Conservation (phyloP, 2,797 vertebrate species). For the Danio albolineatus region DNA sequence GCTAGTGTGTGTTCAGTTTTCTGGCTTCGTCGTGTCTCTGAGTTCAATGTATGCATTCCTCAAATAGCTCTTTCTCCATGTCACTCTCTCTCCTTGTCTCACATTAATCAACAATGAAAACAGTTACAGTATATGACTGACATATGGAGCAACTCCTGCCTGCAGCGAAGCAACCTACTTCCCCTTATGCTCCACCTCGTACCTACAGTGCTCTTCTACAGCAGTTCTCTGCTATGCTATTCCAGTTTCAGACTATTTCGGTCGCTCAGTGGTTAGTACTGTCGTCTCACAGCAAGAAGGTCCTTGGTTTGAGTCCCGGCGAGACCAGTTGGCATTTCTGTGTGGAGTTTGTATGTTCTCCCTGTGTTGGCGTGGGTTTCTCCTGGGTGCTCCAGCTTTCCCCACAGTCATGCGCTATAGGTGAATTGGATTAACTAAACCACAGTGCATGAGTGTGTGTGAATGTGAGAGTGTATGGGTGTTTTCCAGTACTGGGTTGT, state of each 20-base stretch:
- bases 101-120: constrained; percentile 3
- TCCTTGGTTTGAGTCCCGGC: too few relatives aligned
- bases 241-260: background rate
- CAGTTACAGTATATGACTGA: background rate
- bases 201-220: background rate
- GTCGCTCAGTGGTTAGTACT: too few relatives aligned
- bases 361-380: too few relatives aligned
- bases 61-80: constrained; percentile 39
- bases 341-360: too few relatives aligned
- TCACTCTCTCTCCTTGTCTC: constrained; percentile 24
- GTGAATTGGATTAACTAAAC: too few relatives aligned
- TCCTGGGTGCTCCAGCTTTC: too few relatives aligned
- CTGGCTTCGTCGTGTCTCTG: constrained; percentile 4
- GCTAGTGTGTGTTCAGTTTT: background rate
- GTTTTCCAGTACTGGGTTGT: too few relatives aligned
- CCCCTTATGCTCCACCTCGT: background rate
- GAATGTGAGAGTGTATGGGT: too few relatives aligned
- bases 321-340: too few relatives aligned
- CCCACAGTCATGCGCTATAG: too few relatives aligned
- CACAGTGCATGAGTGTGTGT: too few relatives aligned
- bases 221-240: background rate
- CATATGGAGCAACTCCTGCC: background rate
- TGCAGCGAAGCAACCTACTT: background rate
- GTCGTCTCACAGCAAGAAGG: too few relatives aligned
- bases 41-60: constrained; percentile 45